A percentile compares a stretch with the other conserved stretches of the same genome.
These are phyloP conservation scores for Agrilus planipennis DNA, from an alignment of 1,140 invertebrate genomes.

Conservation along the genomic window DNA sequence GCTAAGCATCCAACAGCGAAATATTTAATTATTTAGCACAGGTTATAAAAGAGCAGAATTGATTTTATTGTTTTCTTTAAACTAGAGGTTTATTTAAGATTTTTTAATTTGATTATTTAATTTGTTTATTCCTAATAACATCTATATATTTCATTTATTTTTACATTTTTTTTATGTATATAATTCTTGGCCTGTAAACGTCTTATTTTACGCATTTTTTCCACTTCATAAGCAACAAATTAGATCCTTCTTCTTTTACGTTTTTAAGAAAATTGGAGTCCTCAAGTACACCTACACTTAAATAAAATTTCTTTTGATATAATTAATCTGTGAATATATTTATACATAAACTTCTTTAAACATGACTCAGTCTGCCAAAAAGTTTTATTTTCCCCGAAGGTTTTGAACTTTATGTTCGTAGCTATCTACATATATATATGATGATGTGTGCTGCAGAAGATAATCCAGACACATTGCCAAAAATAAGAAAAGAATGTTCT, in stretches of 20 bases:
- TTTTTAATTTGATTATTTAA: background rate
- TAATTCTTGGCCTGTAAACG: slow-evolving; percentile 1
- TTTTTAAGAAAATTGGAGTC: background rate
- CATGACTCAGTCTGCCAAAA: no score
- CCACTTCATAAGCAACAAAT: no score
- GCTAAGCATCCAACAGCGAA: background rate
- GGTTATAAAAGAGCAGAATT: background rate
- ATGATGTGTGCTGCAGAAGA: no score
- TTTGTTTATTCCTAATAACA: background rate
- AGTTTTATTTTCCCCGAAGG: no score
- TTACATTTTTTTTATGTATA: background rate
- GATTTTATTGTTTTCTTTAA: background rate
- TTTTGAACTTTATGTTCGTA: no score
- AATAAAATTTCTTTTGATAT: background rate
- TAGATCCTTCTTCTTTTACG: background rate
- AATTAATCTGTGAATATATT: background rate
- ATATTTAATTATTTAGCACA: background rate
- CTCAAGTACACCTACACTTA: background rate
- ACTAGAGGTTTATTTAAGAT: no score
- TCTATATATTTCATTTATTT: background rate
- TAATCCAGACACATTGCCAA: no score
- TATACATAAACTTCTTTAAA: background rate
- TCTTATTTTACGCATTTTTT: no score
- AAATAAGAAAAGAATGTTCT: no score
- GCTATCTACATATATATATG: no score